These are phyloP conservation scores for Paratilapia polleni DNA, from an alignment of 2,113 vertebrate species.

Conservation along the genomic window DNA sequence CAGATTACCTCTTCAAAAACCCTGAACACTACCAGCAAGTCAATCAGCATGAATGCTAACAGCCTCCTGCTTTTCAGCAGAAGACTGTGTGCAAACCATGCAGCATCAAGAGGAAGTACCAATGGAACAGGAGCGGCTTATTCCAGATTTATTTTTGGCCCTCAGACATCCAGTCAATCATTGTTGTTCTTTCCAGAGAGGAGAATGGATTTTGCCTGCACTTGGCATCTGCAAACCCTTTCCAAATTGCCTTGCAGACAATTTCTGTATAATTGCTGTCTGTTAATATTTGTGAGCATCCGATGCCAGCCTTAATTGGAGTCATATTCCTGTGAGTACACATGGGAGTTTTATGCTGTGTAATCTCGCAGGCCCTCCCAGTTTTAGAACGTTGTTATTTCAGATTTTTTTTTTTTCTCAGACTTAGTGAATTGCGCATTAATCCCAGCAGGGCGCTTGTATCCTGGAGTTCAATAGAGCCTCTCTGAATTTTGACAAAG, in stretches of 20 bases:
- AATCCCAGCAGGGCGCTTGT: slow-evolving; percentile 52
- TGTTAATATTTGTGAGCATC: slow-evolving; percentile 59
- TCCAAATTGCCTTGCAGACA: slow-evolving; percentile 58
- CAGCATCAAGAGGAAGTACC: not conserved
- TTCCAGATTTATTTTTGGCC: slow-evolving; percentile 70
- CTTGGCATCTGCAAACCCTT: slow-evolving; percentile 52
- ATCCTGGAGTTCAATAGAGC: slow-evolving; percentile 62
- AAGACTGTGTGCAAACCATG: slow-evolving; percentile 1
- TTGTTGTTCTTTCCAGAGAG: slow-evolving; percentile 46
- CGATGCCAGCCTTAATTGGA: slow-evolving; percentile 64
- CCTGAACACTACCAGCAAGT: not conserved
- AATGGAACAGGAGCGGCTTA: slow-evolving; percentile 26
- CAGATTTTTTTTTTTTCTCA: slow-evolving; percentile 2
- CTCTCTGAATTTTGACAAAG: slow-evolving; percentile 71
- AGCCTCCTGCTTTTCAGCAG: slow-evolving; percentile 16
- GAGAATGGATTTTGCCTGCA: slow-evolving; percentile 51
- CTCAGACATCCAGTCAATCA: slow-evolving; percentile 50
- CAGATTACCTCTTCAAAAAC: slow-evolving; percentile 8
- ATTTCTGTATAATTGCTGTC: slow-evolving; percentile 52
- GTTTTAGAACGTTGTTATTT: slow-evolving; percentile 52
- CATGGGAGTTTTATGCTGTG: slow-evolving; percentile 33
- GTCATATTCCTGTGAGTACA: slow-evolving; percentile 46
- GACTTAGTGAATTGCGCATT: slow-evolving; percentile 41
- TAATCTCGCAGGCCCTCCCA: slow-evolving; percentile 30
- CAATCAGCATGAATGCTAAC: slow-evolving; percentile 17